Base-by-base conservation (phyloP, 2,888 invertebrate species). In the Pachycephus smyrnensis region DNA sequence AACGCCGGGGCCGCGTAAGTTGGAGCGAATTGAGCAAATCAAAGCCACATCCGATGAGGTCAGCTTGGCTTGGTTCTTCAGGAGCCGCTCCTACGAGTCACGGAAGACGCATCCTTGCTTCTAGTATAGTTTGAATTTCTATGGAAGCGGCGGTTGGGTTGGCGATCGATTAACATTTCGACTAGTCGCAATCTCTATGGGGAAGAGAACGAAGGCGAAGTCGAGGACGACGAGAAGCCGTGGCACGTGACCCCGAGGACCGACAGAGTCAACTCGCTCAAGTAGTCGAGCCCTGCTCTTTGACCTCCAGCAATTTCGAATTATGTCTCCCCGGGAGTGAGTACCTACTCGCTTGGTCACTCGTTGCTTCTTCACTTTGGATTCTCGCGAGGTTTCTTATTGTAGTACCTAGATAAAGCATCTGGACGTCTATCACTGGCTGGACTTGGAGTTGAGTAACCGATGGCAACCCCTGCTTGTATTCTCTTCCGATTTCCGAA, bases 1-100 rank as follows among this genome's bases (percentile, higher is more conserved):
- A 75, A 71, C 71, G 71, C 71, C 71, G 77, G 71, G 79, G 81
- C 81, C 81, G 80, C 82, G 79, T 82, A 86, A 87, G 85, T 87
- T 90, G 86, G 87, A 89, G 85, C 88, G 89, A 90, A 90, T 90
- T 90, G 89, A 90, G 89, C 90, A 89, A 90, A 90, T 90, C 90
- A 90, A 88, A 90, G 89, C 86, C 88, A 90, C 90, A 90, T 90
- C 90, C 90, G 90, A 90, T 90, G 90, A 90, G 90, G 89, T 90
- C 90, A 90, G 55, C 87, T 88, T 86, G 83, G 84, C 81, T 83
- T 73, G 80, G 80, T 84, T 84, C 85, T 81, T 80, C 85, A 71
- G 71, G 71, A 71, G 71, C 71, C 32, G 31, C 71, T 71, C 32
- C 71, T 71, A 32, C 71, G 31, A 31, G 71, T 30, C 71, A 68